Percentiles rank a stretch among this genome's conserved stretches.
Evolutionary conservation across 2,888 invertebrate genomes (phyloP).

Genomic region (Selenia dentaria): DNA sequence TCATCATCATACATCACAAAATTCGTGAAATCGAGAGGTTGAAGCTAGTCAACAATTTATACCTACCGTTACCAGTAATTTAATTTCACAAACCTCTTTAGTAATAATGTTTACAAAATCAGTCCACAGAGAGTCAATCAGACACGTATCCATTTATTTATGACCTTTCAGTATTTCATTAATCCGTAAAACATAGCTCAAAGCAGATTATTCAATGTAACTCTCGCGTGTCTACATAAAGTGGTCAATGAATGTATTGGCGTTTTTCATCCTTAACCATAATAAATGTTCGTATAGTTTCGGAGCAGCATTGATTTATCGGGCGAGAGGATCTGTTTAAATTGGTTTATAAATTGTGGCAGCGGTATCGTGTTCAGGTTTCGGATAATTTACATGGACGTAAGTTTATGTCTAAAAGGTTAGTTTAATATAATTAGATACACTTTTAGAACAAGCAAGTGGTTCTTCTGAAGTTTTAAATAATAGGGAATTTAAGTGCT

Average conservation of each 20-base stretch:
- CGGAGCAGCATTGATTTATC: conserved; percentile 61
- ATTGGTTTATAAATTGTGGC: conserved; percentile 49
- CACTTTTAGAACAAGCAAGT: no score
- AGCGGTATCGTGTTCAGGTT: conserved; percentile 24
- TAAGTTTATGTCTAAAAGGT: conserved; percentile 10
- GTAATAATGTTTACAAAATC: not conserved
- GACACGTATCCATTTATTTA: conserved; percentile 7
- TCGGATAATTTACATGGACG: conserved; percentile 20
- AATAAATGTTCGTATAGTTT: conserved; percentile 63
- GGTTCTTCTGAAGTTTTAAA: no score
- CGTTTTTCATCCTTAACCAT: conserved; percentile 58
- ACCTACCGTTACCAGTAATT: no score
- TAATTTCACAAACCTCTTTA: no score
- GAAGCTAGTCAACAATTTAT: no score
- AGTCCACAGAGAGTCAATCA: not conserved
- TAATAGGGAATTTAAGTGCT: no score
- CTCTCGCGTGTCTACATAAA: conserved; percentile 27
- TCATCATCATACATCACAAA: no score
- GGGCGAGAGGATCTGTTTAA: conserved; percentile 46
- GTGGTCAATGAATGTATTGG: conserved; percentile 42
- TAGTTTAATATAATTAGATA: no score
- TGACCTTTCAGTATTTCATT: not conserved
- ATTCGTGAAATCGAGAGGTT: no score
- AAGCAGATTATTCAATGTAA: conserved; percentile 21
- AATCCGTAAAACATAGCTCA: conserved; percentile 14